Evolutionary conservation across 2,113 vertebrate genomes (phyloP), one percentile per base, ranked within the genome.

Genomic region (Petromus typicus): DNA sequence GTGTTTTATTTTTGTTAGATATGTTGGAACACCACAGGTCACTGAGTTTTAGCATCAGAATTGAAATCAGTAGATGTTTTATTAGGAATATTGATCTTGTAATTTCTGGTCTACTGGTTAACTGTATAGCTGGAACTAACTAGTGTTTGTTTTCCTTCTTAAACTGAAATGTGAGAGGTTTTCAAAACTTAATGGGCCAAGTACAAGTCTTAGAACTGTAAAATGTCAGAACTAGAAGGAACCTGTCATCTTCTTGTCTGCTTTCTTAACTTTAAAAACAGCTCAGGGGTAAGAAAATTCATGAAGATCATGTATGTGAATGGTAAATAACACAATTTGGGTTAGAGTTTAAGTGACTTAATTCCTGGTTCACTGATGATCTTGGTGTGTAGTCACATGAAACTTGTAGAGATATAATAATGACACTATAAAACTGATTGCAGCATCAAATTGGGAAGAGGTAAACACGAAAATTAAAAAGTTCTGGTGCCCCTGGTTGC

Each of bases 281-380:
- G 5, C 57, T 27, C 43, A 30, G 86, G 54, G 59, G 34, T 85
- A 18, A 83, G 54, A 90, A 63, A 90, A 66, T 93, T 64, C 16
- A 57, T 43, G 67, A 57, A 57, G 63, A 13, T 59, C 7, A 10
- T 71, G 16, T 84, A 4, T 75, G 16, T 43, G 69, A 61, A 2
- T 84, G 57, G 51, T 67, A 43, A 81, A 20, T 79, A 54, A 69
- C 40, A 96, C 66, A 89, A 81, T 93, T n/a, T 82, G 51, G 14
- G 34, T 94, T 88, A 43, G 61, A 82, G 17, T 80, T 57, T 69
- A 40, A 71, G 61, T 80, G 64, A 54, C 43, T 81, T 69, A 25
- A 43, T 84, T 95, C 20, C 45, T 69, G 43, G 63, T 45, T 61
- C 45, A 94, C 5, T 66, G 64, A 43, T 61, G 43, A 80, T 83